Base-by-base conservation (phyloP, 2,888 invertebrate genomes). In the Brassicogethes aeneus region DNA sequence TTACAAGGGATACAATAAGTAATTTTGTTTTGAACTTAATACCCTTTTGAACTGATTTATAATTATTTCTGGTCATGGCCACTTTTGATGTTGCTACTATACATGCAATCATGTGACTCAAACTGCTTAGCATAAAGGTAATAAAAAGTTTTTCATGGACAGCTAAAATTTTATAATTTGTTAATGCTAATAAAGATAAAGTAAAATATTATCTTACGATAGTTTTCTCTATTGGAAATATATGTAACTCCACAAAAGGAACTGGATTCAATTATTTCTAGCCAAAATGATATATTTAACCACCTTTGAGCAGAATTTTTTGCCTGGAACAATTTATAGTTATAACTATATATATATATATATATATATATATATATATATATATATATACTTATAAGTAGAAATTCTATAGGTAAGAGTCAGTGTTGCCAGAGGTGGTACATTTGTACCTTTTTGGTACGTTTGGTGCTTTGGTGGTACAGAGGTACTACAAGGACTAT, bases 151-250 rank as follows among this genome's bases (percentile, higher is more conserved):
- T 88, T 70, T 93, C 92, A 67, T 90, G 87, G 47, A 86, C 73
- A 56, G 90, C 93, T 93, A 71, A 41, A 80, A 77, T 23, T 10
- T n/a, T n/a, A n/a, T n/a, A n/a, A n/a, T n/a, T n/a, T n/a, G n/a
- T n/a, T n/a, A n/a, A n/a, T n/a, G n/a, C n/a, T n/a, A n/a, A n/a
- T n/a, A n/a, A n/a, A n/a, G n/a, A n/a, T n/a, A n/a, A n/a, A n/a
- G n/a, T n/a, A n/a, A n/a, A n/a, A n/a, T n/a, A n/a, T n/a, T n/a
- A 32, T 80, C 88, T 85, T 73, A 93, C 93, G 89, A 74, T 93
- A 94, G 67, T 94, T 93, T 72, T 94, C 93, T 64, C 84, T 79
- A 71, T 94, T 94, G 47, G 92, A 91, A 64, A 94, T 85, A 65
- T 91, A 93, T 12, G 92, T 91, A 30, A 93, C 92, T 40, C 91